phyloP scores from a whole-genome alignment of 2,113 vertebrate genomes.

The Protomyctophum bolini region DNA sequence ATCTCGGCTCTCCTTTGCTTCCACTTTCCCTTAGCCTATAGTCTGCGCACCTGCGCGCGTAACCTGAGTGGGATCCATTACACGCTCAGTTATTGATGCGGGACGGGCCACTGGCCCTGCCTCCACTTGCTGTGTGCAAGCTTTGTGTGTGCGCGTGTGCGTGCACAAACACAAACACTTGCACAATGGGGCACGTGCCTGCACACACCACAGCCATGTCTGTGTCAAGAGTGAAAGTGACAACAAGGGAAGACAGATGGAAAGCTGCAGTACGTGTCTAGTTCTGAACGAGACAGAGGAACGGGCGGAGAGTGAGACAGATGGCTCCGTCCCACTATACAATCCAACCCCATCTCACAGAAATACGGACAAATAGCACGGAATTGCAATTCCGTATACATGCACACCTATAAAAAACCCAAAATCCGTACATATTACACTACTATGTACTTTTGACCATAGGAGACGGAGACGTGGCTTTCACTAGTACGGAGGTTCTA shows the following conservation, averaged over 20 bases:
- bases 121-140: conserved; percentile 11
- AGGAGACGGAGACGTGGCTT: too few species aligned
- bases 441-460: too few species aligned
- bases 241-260: not conserved
- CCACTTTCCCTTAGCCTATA: conserved; percentile 13
- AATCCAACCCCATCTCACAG: too few species aligned
- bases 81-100: conserved; percentile 30
- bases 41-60: conserved; percentile 27
- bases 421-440: too few species aligned
- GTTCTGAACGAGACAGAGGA: not conserved
- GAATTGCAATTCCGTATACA: too few species aligned
- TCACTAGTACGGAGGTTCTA: too few species aligned
- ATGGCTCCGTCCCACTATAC: too few species aligned
- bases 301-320: not conserved
- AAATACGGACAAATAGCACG: too few species aligned
- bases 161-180: not conserved
- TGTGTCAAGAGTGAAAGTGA: not conserved
- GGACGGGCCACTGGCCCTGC: not conserved
- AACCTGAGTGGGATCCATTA: conserved; percentile 62
- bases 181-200: too few species aligned
- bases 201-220: not conserved
- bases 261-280: not conserved
- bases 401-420: too few species aligned
- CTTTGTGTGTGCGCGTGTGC: not conserved
- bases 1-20: conserved; percentile 49